phyloP scores from a whole-genome alignment of 2,797 vertebrate genomes.

The Orientallactaga sibirica region DNA sequence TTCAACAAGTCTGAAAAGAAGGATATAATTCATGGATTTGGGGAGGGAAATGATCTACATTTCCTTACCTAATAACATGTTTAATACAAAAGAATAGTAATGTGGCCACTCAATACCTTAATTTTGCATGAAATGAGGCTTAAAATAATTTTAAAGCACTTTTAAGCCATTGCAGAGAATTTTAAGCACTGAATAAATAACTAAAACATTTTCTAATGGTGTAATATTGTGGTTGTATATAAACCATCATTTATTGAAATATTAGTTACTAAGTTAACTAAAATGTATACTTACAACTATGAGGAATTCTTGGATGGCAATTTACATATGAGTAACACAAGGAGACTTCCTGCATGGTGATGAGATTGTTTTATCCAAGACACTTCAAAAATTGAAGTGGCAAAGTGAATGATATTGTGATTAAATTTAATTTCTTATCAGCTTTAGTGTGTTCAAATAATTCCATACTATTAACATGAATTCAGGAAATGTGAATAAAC shows the following conservation, averaged over 20 bases:
- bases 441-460: not conserved
- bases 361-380: constrained; percentile 29
- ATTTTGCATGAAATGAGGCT: constrained; percentile 28
- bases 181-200: constrained; percentile 2
- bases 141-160: constrained; percentile 55
- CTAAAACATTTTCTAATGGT: constrained; percentile 11
- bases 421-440: constrained; percentile 4
- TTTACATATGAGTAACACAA: constrained; percentile 1
- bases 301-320: not conserved
- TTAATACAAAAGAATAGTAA: constrained; percentile 38
- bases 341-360: constrained; percentile 1
- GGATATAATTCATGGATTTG: not conserved
- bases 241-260: constrained; percentile 30
- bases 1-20: not conserved
- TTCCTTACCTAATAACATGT: not conserved
- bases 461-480: not conserved
- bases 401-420: not conserved
- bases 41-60: not conserved
- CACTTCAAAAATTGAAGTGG: constrained; percentile 39
- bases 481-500: constrained; percentile 26
- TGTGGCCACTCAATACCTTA: not conserved
- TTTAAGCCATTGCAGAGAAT: not conserved
- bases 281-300: constrained; percentile 37
- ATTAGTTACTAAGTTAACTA: constrained; percentile 2
- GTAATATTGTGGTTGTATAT: not conserved